Percentiles rank a stretch among this genome's conserved stretches.
Evolutionary conservation across 2,113 vertebrate genomes (phyloP).

Genomic region (Mixornis gularis): DNA sequence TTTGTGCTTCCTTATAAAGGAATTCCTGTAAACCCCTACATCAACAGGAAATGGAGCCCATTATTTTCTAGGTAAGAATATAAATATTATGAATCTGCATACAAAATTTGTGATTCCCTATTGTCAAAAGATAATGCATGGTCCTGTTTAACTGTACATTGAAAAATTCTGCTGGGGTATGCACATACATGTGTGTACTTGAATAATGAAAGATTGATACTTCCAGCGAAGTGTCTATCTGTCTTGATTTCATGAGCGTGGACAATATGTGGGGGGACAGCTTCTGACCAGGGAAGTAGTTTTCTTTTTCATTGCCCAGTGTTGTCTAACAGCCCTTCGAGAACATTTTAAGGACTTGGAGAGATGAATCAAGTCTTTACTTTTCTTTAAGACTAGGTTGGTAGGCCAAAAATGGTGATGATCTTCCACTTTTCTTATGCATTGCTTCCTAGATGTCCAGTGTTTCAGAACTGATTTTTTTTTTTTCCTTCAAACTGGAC

Average conservation of each 20-base stretch:
- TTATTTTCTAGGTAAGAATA: background rate
- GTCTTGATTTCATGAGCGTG: background rate
- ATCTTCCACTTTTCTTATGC: background rate
- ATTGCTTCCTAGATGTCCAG: background rate
- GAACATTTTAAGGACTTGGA: background rate
- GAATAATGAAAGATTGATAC: background rate
- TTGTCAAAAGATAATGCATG: background rate
- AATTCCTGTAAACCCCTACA: background rate
- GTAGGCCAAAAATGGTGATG: background rate
- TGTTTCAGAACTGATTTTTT: background rate
- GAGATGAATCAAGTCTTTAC: background rate
- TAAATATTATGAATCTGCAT: background rate
- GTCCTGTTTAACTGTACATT: background rate
- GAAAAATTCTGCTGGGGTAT: background rate
- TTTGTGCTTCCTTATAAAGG: background rate
- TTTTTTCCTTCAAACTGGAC: background rate
- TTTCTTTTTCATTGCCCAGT: background rate
- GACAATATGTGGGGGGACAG: background rate
- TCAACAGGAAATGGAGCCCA: background rate
- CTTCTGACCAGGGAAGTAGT: background rate
- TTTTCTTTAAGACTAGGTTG: background rate
- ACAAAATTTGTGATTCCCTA: background rate
- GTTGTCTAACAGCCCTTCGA: background rate
- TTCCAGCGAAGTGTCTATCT: background rate
- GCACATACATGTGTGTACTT: background rate